A percentile compares a stretch with the other conserved stretches of the same genome.
phyloP scores from a whole-genome alignment of 2,113 vertebrate genomes.

The Rallus limicola region DNA sequence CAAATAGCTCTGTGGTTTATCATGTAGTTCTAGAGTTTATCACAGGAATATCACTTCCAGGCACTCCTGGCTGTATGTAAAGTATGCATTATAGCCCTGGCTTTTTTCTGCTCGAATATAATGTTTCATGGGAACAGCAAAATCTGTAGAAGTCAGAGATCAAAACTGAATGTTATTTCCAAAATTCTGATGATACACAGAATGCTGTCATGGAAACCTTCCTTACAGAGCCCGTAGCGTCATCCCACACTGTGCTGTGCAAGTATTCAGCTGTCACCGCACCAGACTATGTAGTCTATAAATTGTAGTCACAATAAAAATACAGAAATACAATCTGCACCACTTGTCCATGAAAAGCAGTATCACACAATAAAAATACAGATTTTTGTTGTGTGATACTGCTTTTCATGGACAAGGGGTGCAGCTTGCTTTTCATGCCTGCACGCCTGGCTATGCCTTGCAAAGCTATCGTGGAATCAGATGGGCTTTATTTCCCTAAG shows the following conservation, averaged over 20 bases:
- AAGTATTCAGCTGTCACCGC: neutral
- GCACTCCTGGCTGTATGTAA: neutral
- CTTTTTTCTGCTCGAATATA: neutral
- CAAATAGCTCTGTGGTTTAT: conserved; percentile 11
- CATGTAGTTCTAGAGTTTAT: neutral
- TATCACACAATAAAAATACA: too few species aligned
- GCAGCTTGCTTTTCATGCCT: neutral
- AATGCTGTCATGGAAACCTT: conserved; percentile 52
- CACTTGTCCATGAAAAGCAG: too few species aligned
- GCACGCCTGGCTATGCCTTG: neutral
- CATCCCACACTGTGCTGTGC: neutral
- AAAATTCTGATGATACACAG: neutral
- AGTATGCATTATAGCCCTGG: neutral
- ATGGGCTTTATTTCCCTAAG: neutral
- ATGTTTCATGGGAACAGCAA: neutral
- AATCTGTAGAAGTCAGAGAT: conserved; percentile 10
- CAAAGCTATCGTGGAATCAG: neutral
- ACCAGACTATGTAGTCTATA: neutral
- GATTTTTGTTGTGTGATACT: neutral
- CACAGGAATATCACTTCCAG: neutral
- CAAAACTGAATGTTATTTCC: conserved; percentile 17
- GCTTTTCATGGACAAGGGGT: neutral
- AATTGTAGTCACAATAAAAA: neutral
- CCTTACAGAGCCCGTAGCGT: neutral
- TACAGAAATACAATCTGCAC: neutral